Evolutionary conservation across 1,140 invertebrate genomes (phyloP), one percentile per base, ranked within the genome.

Genomic region (Drosophila erecta): DNA sequence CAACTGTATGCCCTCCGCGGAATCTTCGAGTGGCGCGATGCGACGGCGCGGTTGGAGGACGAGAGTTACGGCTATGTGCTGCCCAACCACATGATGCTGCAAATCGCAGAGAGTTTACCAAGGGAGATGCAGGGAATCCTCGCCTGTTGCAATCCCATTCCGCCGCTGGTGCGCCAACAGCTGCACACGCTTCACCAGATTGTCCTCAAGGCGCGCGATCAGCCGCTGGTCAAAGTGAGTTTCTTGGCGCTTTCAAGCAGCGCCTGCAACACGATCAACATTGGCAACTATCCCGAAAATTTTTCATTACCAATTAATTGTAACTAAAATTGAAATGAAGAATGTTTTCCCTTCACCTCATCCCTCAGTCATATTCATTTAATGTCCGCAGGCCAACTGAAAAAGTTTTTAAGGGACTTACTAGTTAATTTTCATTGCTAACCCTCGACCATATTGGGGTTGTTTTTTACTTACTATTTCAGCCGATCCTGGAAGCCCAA

Each of bases 11-110:
- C 98, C 0, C 92, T 99, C 2, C 95, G 95, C 70, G 94, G 96
- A 78, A 90, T 99, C 0, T 99, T 96, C 90, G 93, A 93, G 22
- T 99, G 99, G 99, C 93, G 99, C 49, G 98, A 99, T 92, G 83
- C 92, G 20, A 94, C 95, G 6, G 98, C 98, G 0, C 93, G 98
- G 43, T 85, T 94, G 43, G 95, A 98, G 90, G 99, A 99, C 93
- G 99, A 99, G 92, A 99, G 98, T 90, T 92, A 41, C 89, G 96
- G 96, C 17, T 99, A 98, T 92, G 96, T 99, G 33, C 92, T 99
- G 59, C 98, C 98, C 0, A 98, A 98, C 93, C 97, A 99, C 90
- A 99, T 99, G 97, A 83, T 99, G 91, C 90, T 99, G 22, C 95
- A 97, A 79, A 97, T 99, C 54, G 95, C 97, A 4, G 97, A 99